These are phyloP conservation scores for Myotis planiceps DNA, from an alignment of 2,797 vertebrate genomes.

Conservation along the genomic window DNA sequence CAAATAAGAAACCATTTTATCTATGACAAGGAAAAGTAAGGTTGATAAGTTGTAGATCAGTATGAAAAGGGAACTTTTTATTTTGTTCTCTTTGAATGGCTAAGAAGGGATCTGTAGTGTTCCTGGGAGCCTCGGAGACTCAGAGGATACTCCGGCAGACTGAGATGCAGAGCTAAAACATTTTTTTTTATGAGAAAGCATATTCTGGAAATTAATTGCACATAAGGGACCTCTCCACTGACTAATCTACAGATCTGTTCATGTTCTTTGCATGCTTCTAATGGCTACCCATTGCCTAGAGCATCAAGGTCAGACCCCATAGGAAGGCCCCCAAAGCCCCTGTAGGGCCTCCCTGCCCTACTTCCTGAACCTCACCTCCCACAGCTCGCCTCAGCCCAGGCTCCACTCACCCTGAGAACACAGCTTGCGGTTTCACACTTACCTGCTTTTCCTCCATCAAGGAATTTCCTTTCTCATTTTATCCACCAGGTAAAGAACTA, in stretches of 20 bases:
- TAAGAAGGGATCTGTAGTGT: not conserved
- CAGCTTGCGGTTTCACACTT: not conserved
- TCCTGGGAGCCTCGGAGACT: not conserved
- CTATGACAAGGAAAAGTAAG: not conserved
- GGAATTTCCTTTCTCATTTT: not conserved
- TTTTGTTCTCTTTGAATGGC: constrained; percentile 26
- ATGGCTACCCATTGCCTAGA: not conserved
- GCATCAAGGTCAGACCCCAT: not conserved
- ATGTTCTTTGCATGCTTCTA: not conserved
- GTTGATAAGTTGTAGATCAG: not conserved
- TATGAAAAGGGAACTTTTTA: constrained; percentile 53
- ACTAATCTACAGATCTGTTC: constrained; percentile 33
- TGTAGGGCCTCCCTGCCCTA: not conserved
- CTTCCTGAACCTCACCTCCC: not conserved
- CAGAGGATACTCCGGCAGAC: not conserved
- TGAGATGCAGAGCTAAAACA: constrained; percentile 46
- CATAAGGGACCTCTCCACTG: constrained; percentile 28
- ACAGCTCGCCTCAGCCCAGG: not conserved
- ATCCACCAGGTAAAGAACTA: not conserved
- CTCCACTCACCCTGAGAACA: not conserved
- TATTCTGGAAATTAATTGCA: constrained; percentile 70
- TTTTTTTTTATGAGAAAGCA: constrained; percentile 50
- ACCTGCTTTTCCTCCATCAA: not conserved
- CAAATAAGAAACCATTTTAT: constrained; percentile 60
- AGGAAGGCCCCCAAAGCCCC: not conserved